These are phyloP conservation scores for Ctenomys sociabilis DNA, from an alignment of 2,113 vertebrate genomes.

Conservation along the genomic window DNA sequence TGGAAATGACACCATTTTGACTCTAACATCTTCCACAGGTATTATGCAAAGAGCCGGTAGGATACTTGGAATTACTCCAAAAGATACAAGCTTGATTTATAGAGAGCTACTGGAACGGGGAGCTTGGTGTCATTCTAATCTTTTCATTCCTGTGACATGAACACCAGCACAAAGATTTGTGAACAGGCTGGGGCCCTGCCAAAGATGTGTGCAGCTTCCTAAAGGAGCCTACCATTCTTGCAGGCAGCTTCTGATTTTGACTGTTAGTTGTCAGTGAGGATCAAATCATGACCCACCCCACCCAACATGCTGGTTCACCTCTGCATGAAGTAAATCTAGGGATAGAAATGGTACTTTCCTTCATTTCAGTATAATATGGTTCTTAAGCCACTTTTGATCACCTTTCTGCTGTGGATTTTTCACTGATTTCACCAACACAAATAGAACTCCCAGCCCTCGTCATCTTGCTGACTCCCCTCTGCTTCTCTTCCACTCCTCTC, in stretches of 20 bases:
- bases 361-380: not conserved
- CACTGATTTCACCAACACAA: not conserved
- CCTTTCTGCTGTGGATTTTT: not conserved
- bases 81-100: not conserved
- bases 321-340: not conserved
- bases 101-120: not conserved
- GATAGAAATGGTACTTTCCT: not conserved
- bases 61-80: not conserved
- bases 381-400: not conserved
- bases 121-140: not conserved
- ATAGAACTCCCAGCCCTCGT: not conserved
- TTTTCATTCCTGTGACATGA: constrained; percentile 13
- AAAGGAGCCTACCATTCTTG: not conserved
- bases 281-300: not conserved
- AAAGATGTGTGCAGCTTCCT: not conserved
- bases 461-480: not conserved
- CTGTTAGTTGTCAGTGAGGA: not conserved
- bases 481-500: not conserved
- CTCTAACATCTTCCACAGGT: not conserved
- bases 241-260: not conserved
- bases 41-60: not conserved
- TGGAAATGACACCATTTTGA: not conserved
- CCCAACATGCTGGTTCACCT: not conserved
- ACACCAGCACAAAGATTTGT: not conserved
- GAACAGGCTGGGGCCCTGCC: not conserved